Evolutionary conservation across 2,888 invertebrate genomes (phyloP).

Genomic region (Nephrotoma flavescens): DNA sequence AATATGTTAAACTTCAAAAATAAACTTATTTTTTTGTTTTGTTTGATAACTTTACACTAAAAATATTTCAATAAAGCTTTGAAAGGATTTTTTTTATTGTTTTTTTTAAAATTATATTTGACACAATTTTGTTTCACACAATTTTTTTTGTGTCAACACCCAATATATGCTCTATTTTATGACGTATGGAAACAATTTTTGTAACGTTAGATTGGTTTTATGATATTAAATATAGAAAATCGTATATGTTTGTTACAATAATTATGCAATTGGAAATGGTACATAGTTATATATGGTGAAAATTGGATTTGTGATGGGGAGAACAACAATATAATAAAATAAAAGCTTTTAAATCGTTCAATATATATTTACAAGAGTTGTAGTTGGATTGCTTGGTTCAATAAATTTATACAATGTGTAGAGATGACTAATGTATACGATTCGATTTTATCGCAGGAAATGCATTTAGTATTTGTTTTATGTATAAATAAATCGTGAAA

Average conservation of each 20-base stretch:
- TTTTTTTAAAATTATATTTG: neutral
- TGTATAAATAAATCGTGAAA: neutral
- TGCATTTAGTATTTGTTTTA: neutral
- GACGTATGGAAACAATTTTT: neutral
- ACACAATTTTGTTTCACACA: neutral
- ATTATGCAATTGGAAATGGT: neutral
- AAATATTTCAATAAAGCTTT: neutral
- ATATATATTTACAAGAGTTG: neutral
- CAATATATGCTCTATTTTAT: neutral
- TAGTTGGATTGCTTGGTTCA: neutral
- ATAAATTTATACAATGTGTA: neutral
- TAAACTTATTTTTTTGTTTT: neutral
- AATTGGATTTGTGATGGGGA: neutral
- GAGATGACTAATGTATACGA: neutral
- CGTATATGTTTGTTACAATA: neutral
- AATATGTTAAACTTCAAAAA: neutral
- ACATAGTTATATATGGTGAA: neutral
- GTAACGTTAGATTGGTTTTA: neutral
- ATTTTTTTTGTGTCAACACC: neutral
- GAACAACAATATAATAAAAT: neutral
- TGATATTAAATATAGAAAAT: neutral
- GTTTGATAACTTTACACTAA: neutral
- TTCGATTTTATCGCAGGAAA: neutral
- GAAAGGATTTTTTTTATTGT: neutral
- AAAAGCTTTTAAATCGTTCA: neutral